A percentile compares a stretch with the other conserved stretches of the same genome.
Conservation (phyloP, 2,888 invertebrate species). For the Ernsta delagoae region DNA sequence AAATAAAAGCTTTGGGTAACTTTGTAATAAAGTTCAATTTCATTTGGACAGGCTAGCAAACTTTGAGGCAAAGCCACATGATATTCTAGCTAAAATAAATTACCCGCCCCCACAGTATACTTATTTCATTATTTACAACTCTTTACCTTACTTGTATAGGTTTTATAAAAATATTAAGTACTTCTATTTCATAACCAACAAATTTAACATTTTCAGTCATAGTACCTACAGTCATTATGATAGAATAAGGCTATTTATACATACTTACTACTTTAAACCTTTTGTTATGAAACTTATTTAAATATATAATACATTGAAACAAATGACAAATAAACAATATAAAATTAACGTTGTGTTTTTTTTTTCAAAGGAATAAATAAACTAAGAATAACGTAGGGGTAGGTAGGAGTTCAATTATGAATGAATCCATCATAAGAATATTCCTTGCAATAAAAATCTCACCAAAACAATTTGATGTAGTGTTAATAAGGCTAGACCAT, state of each 20-base stretch:
- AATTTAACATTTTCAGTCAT: constrained; percentile 64
- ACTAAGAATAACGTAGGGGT: too few species aligned
- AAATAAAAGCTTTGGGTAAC: constrained; percentile 14
- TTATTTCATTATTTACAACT: constrained; percentile 40
- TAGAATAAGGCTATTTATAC: constrained; percentile 83
- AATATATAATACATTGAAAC: constrained; percentile 82
- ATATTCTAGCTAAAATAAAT: constrained; percentile 58
- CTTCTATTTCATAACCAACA: constrained; percentile 63
- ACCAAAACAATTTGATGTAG: too few species aligned
- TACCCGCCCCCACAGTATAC: constrained; percentile 55
- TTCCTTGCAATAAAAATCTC: too few species aligned
- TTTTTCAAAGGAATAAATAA: not conserved
- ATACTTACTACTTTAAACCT: constrained; percentile 67
- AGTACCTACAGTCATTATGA: constrained; percentile 72
- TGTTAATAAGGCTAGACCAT: too few species aligned
- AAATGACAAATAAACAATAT: constrained; percentile 81
- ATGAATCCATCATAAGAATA: too few species aligned
- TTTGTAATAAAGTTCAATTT: constrained; percentile 11
- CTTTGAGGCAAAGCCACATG: constrained; percentile 51
- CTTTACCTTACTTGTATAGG: constrained; percentile 48
- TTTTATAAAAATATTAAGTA: constrained; percentile 47
- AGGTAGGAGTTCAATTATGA: too few species aligned
- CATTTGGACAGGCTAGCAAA: constrained; percentile 43
- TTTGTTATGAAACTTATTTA: constrained; percentile 84
- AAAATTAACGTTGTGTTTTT: constrained; percentile 53